phyloP scores from a whole-genome alignment of 1,140 invertebrate genomes.

The Conus betulinus region DNA sequence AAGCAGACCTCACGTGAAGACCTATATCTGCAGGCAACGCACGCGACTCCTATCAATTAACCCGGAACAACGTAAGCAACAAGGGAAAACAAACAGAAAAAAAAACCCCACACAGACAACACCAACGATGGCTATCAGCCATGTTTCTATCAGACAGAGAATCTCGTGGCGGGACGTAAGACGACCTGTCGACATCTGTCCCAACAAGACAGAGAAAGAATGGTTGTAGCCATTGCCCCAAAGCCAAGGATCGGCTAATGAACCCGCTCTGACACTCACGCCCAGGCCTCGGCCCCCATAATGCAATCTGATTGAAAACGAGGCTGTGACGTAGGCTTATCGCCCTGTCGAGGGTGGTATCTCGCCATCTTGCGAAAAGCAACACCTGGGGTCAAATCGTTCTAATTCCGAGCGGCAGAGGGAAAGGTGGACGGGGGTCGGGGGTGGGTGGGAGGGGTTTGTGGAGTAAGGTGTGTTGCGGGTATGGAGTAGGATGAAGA shows the following conservation, averaged over 20 bases:
- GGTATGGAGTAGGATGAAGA: too few relatives aligned
- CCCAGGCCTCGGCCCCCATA: background rate
- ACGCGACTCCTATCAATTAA: too few relatives aligned
- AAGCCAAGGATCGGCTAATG: background rate
- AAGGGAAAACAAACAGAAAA: too few relatives aligned
- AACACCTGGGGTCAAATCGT: background rate
- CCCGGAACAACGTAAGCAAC: too few relatives aligned
- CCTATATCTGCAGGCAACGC: too few relatives aligned
- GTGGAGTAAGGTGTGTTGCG: too few relatives aligned
- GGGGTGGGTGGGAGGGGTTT: background rate
- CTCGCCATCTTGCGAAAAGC: slow-evolving; percentile 2
- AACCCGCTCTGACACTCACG: background rate
- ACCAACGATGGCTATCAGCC: background rate
- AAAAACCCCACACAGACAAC: too few relatives aligned
- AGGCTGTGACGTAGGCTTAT: background rate
- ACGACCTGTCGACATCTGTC: too few relatives aligned
- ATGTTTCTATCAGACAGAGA: background rate
- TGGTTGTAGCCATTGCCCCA: background rate
- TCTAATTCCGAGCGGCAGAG: background rate
- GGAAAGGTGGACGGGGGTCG: background rate
- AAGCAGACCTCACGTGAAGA: too few relatives aligned
- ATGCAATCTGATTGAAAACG: slow-evolving; percentile 7
- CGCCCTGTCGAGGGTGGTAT: background rate
- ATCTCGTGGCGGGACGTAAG: background rate
- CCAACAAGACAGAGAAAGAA: background rate